Evolutionary conservation across 1,140 invertebrate species (phyloP), one percentile per base, ranked within the genome.

Genomic region (Macrostomum lignano): DNA sequence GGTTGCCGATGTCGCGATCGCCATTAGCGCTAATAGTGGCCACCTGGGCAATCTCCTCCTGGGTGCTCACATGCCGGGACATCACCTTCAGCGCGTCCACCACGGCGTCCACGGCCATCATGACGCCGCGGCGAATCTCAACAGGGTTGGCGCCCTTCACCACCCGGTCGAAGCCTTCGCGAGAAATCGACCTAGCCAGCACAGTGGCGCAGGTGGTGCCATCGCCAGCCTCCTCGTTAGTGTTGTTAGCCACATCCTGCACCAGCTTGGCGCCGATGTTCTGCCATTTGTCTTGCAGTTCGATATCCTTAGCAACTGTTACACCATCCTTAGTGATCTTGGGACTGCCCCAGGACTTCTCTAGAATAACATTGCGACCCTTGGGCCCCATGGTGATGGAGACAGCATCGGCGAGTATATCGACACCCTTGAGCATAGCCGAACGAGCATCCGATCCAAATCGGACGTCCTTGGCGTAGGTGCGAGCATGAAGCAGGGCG

Each of bases 241-340:
- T 93, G 47, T 94, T 96, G 57, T 91, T 93, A 7, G 88, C 88
- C 22, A 96, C 91, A 63, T 98, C 88, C 61, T 96, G 88, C 2
- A 99, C 88, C n/a, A 99, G 60, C 51, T 82, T 88, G 11, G 91
- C 91, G 33, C 88, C 91, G 57, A 96, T 84, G 56, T 98, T 98
- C 60, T 94, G 82, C 60, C 84, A 96, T 60, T 93, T 96, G 51
- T 96, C 86, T 61, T 94, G 86, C 7, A 98, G 62, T 58, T 99
- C 91, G 36, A 99, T 71, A 9, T 77, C 73, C 58, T 98, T 98
- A 11, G 91, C 91, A 21, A 99, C 91, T 1, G 91, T 99, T 0
- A 98, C 91, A 43, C 91, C 91, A 55, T 98, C 91, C 62, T 98
- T 99, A 21, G 88, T 98, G 48, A 96, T 98, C 61, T 98, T 98